Evolutionary conservation across 2,797 vertebrate genomes (phyloP), one percentile per base, ranked within the genome.

Genomic region (Gastrophryne carolinensis): DNA sequence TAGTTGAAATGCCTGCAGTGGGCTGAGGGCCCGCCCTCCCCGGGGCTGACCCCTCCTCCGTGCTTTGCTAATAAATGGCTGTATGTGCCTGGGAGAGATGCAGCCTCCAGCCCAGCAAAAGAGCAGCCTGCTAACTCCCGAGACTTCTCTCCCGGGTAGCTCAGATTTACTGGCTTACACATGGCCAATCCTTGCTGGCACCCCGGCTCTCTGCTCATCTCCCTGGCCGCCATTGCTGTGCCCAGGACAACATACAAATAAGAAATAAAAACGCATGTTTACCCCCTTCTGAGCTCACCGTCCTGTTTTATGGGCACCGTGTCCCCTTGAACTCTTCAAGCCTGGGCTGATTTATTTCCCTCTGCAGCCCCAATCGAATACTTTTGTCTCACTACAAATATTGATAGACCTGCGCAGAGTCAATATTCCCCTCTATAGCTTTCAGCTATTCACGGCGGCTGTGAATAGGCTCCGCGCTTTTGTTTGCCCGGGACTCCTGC

Each of bases 1-100:
- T 80, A 85, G 80, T 86, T 84, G 83, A 88, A 83, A 86, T 84
- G 90, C 84, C 85, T 84, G 83, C 77, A 90, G 85, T 87, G 84
- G 85, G 84, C 79, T 72, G 78, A 75, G 83, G 90, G 90, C 87
- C 90, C 93, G 87, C 93, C 94, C 92, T 89, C 80, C n/a, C 83
- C 78, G 80, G 82, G 82, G 76, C 88, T 86, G 84, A 81, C 87
- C 85, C 92, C 92, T 91, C 88, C 89, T n/a, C 92, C 81, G 88
- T 88, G n/a, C 90, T 81, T 47, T 53, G 75, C 85, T 72, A 79
- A 83, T 78, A 82, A 85, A 91, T 87, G 91, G 81, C 79, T 84
- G 93, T 92, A 85, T 91, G 92, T 88, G 90, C 91, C 79, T 85
- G 83, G 83, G 81, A 60, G n/a, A n/a, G n/a, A 82, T 80, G 80